Base-by-base conservation (phyloP, 2,888 invertebrate species). In the Phania funesta region DNA sequence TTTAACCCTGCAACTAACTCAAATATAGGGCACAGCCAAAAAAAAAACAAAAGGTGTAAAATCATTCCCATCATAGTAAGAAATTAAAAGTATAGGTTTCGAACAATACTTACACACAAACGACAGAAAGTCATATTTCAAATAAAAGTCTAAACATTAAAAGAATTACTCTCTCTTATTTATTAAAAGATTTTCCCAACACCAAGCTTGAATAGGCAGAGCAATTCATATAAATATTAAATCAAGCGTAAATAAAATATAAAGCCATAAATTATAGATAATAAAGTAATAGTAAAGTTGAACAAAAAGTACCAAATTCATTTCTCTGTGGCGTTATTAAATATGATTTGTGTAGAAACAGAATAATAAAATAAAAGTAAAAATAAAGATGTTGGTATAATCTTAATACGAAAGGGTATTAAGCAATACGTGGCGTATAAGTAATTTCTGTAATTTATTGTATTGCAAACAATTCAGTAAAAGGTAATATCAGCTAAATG, bases 161-260 rank as follows among this genome's bases (percentile, higher is more conserved):
- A n/a, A n/a, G n/a, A n/a, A n/a, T n/a, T 50, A 8, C 7, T n/a
- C n/a, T 65, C 26, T 50, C 54, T 38, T 41, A 38, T 35, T 11
- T 22, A 38, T 3, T 13, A 38, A 9, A 20, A 50, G 32, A 44
- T 65, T 50, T 41, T 48, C 38, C 26, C 9, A 41, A 58, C 71
- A 52, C 38, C 18, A 67, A 32, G 58, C 50, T 22, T 73, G 50
- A 67, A 41, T 58, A 44, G 65, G 32, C 58, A 52, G 52, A 11
- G 35, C 35, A 73, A 73, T 35, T 79, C 58, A 65, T 79, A 73
- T 73, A 26, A 67, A 73, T 73, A 50, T 67, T 65, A 44, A 79
- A 73, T 58, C 60, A 71, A 38, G 26, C 58, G 50, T 60, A 35
- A 70, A 68, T n/a, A 29, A 22, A 32, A 48, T 2, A 4, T 38